phyloP scores from a whole-genome alignment of 2,113 vertebrate genomes.

The Chrysochloris asiatica region DNA sequence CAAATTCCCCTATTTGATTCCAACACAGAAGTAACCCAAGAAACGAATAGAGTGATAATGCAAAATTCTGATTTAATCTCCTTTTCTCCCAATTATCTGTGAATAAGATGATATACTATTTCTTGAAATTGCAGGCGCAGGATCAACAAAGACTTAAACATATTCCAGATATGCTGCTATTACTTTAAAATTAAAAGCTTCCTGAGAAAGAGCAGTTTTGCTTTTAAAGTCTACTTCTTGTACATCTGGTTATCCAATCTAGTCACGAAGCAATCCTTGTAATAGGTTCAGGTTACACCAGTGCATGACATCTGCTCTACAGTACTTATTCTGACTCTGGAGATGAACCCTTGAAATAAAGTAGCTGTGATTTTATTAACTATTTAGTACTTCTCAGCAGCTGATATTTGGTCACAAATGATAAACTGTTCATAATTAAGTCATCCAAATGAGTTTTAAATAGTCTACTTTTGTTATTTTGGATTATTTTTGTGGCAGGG shows the following conservation, averaged over 20 bases:
- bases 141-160: background rate
- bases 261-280: conserved; percentile 40
- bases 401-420: conserved; percentile 64
- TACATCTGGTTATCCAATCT: conserved; percentile 57
- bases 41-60: conserved; percentile 63
- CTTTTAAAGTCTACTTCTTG: conserved; percentile 38
- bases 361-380: conserved; percentile 69
- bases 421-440: conserved; percentile 57
- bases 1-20: conserved; percentile 66
- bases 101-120: conserved; percentile 37
- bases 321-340: conserved; percentile 17
- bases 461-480: background rate
- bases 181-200: conserved; percentile 45
- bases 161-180: background rate
- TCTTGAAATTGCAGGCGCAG: conserved; percentile 39
- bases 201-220: background rate
- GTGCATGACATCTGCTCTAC: conserved; percentile 1
- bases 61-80: conserved; percentile 53
- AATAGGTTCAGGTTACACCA: conserved; percentile 62
- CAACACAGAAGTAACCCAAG: conserved; percentile 60
- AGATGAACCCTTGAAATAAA: conserved; percentile 61
- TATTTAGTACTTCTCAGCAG: background rate
- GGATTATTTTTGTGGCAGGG: conserved; percentile 6
- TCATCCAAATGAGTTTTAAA: conserved; percentile 7
- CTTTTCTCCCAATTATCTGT: conserved; percentile 27